Conservation (phyloP, 2,797 vertebrate species). For the Morelia viridis region DNA sequence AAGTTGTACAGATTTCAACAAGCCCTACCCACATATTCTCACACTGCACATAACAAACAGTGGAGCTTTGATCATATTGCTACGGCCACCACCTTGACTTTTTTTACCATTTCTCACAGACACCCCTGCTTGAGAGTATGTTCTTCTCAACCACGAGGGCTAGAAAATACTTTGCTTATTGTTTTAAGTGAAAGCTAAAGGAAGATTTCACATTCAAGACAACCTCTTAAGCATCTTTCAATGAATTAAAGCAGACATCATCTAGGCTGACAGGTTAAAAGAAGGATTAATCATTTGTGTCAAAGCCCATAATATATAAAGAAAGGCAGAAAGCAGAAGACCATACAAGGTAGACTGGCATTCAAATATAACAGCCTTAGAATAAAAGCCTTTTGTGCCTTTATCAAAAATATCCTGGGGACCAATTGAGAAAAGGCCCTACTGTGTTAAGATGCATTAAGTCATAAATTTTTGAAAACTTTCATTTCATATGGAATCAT, state of each 20-base stretch:
- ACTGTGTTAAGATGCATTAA: not conserved
- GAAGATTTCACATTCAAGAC: not conserved
- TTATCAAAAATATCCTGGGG: not conserved
- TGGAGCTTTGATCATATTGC: not conserved
- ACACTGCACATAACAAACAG: not conserved
- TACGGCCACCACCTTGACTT: not conserved
- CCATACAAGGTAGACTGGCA: too few relatives aligned
- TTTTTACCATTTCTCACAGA: not conserved
- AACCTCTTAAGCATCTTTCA: not conserved
- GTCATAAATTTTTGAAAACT: not conserved
- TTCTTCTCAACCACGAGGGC: not conserved
- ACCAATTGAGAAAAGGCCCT: not conserved
- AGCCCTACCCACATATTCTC: not conserved
- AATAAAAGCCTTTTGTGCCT: not conserved
- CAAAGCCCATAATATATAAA: not conserved
- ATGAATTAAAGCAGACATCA: not conserved
- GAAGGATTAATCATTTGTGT: too few relatives aligned
- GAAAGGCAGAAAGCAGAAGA: not conserved
- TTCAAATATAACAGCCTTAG: too few relatives aligned
- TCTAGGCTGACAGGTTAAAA: not conserved
- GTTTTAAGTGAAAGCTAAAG: not conserved
- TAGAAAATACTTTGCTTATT: too few relatives aligned
- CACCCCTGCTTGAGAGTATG: not conserved
- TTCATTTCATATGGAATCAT: not conserved
- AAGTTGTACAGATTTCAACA: not conserved